Evolutionary conservation across 2,113 vertebrate species (phyloP).

Genomic region (Cryptomyrus ogoouensis): DNA sequence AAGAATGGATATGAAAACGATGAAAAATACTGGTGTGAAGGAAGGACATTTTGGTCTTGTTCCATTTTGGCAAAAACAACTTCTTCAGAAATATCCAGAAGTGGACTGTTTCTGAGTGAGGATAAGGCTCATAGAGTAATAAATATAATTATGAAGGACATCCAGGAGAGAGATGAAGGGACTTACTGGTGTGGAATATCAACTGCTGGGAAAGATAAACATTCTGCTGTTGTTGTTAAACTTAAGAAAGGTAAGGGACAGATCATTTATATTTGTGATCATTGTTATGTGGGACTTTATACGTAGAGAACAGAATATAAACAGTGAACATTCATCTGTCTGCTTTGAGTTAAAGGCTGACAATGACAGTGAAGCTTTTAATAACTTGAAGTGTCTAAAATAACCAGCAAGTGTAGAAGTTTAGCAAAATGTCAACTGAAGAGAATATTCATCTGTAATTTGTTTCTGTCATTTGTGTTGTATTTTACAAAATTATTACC

Average conservation of each 20-base stretch:
- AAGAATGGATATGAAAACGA: neutral
- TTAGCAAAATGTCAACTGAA: too few relatives aligned
- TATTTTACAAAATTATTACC: too few relatives aligned
- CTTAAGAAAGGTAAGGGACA: slow-evolving; percentile 14
- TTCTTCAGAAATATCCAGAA: neutral
- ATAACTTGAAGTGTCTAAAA: too few relatives aligned
- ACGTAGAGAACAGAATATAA: neutral
- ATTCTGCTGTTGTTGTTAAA: neutral
- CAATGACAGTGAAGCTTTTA: too few relatives aligned
- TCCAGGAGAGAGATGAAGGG: neutral
- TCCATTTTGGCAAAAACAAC: neutral
- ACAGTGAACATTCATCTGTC: too few relatives aligned
- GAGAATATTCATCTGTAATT: too few relatives aligned
- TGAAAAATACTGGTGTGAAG: slow-evolving; percentile 18
- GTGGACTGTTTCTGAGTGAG: neutral
- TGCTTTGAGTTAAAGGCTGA: too few relatives aligned
- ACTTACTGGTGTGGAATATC: slow-evolving; percentile 14
- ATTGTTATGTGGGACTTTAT: too few relatives aligned
- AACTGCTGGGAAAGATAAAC: neutral
- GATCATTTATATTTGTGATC: neutral
- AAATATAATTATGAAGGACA: neutral
- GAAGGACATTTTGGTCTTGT: neutral
- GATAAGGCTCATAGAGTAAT: neutral
- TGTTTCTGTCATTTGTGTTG: too few relatives aligned
- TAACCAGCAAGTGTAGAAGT: too few relatives aligned